These are phyloP conservation scores for Sorex maritimensis DNA, from an alignment of 2,797 vertebrate species.

Conservation along the genomic window DNA sequence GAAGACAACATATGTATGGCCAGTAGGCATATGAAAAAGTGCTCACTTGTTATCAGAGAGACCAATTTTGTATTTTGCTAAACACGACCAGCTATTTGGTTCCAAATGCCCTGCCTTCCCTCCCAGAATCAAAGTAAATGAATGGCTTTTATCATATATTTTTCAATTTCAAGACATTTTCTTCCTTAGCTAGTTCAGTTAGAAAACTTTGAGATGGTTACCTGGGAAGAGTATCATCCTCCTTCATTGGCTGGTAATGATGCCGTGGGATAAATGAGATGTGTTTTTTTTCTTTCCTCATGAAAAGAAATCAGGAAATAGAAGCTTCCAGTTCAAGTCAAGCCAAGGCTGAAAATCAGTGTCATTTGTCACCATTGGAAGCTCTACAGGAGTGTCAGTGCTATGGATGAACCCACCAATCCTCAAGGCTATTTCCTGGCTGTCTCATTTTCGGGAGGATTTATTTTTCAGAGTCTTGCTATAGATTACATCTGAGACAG, in stretches of 20 bases:
- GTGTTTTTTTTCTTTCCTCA: background rate
- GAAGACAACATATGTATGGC: no score
- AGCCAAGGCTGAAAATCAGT: constrained; percentile 49
- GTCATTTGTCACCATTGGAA: constrained; percentile 64
- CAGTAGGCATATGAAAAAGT: no score
- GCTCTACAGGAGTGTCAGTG: background rate
- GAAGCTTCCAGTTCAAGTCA: constrained; percentile 68
- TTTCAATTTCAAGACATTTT: background rate
- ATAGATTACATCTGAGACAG: constrained; percentile 67
- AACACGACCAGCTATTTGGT: background rate
- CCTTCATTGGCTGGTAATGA: constrained; percentile 35
- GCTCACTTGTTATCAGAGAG: background rate
- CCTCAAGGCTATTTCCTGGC: constrained; percentile 53
- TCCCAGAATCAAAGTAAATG: background rate
- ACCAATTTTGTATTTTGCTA: background rate
- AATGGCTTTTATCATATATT: background rate
- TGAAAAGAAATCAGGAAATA: constrained; percentile 61
- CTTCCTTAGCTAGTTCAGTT: constrained; percentile 12
- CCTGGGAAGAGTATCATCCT: constrained; percentile 47
- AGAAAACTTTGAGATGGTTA: constrained; percentile 50
- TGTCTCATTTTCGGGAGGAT: constrained; percentile 67
- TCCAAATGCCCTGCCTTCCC: background rate
- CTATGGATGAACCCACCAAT: background rate
- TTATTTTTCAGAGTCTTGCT: constrained; percentile 63
- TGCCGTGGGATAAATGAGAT: constrained; percentile 64